Base-by-base conservation (phyloP, 1,140 invertebrate genomes). In the Drosophila subobscura region DNA sequence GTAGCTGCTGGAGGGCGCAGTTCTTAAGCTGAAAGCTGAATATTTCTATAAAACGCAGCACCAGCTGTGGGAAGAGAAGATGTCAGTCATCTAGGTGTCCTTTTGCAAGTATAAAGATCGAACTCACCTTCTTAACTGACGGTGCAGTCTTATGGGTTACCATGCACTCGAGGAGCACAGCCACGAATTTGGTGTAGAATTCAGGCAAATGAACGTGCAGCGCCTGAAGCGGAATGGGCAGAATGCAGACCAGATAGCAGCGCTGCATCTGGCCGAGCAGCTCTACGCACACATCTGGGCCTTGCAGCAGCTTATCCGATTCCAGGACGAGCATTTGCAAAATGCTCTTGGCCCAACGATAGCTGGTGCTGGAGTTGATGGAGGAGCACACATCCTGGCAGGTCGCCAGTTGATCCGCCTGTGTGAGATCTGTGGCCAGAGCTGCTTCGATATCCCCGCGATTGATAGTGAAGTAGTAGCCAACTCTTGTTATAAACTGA, bases 381-480 rank as follows among this genome's bases (percentile, higher is more conserved):
- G 66, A 47, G 4, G 40, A 25, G 16, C 83, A 88, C 0, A 71
- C 27, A 14, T 89, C 29, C 0, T 49, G 47, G 23, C 84, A 79
- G 0, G 27, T 42, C 8, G 12, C 16, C 25, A 88, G 27, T 7
- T 57, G 29, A 5, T 70, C 27, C 0, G 45, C 27, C 10, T 77
- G 45, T 2, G 20, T 58, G 1, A 79, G 45, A 49, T 89, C 84
- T 4, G 5, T 23, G 5, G 54, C n/a, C 23, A 88, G 53, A 2
- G 45, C 46, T 5, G 20, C 16, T 10, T 42, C 14, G 7, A 88
- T 41, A 49, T 81, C 84, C 2, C 29, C 37, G 16, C 60, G 68
- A 44, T 89, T 83, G 2, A 88, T 66, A 5, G 84, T 76, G 2
- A 83, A 89, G 20, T 88, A 72, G 40, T 71, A 88, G 7, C 83